Conservation (phyloP, 2,113 vertebrate genomes). For the Benitochromis conjunctus region DNA sequence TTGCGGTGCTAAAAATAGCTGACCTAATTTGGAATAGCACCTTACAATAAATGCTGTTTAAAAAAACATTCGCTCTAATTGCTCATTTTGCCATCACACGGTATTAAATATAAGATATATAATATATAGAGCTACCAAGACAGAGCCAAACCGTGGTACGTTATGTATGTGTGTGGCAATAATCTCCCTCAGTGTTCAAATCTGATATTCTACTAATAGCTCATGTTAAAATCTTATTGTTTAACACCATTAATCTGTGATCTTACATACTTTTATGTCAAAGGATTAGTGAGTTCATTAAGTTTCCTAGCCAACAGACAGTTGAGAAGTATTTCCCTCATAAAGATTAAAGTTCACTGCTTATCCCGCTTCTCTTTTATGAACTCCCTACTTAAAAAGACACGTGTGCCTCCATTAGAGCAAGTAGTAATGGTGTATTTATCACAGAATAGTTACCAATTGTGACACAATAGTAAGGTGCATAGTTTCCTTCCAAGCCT, state of each 20-base stretch:
- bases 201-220: neutral
- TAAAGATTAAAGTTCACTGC: neutral
- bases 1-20: conserved; percentile 54
- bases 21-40: conserved; percentile 55
- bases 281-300: neutral
- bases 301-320: conserved; percentile 1
- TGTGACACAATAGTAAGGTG: neutral
- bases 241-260: neutral
- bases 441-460: neutral
- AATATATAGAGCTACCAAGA: neutral
- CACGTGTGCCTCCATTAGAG: neutral
- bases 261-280: neutral
- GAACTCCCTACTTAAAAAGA: neutral
- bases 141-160: neutral
- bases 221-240: neutral
- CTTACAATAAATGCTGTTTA: conserved; percentile 49
- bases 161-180: neutral
- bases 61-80: conserved; percentile 44
- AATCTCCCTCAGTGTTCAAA: neutral
- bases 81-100: neutral
- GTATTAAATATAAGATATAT: neutral
- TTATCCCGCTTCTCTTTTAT: conserved; percentile 3
- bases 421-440: neutral
- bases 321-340: neutral
- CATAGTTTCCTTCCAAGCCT: neutral